phyloP scores from a whole-genome alignment of 2,888 invertebrate genomes.

The Sphecodes monilicornis region DNA sequence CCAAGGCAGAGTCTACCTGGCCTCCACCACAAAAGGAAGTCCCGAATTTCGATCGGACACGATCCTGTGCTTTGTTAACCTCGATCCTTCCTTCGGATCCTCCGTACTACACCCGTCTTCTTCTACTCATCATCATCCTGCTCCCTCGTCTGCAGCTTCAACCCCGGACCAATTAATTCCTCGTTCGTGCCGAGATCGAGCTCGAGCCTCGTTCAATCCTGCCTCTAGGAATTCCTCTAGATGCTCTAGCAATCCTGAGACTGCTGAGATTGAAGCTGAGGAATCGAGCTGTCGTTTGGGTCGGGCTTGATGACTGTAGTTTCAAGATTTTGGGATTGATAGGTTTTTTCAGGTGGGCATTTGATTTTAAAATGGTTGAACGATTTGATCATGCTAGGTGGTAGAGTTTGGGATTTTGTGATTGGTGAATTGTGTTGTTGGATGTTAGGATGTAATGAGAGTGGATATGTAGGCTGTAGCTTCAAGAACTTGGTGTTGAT shows the following conservation, averaged over 20 bases:
- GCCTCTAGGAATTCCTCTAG: conserved; percentile 12
- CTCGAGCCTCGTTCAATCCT: conserved; percentile 11
- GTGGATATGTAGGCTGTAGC: too few species aligned
- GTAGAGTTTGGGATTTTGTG: too few species aligned
- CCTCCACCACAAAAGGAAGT: conserved; percentile 61
- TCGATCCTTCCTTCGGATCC: conserved; percentile 30
- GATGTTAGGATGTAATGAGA: too few species aligned
- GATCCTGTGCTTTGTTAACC: conserved; percentile 56
- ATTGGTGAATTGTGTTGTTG: too few species aligned
- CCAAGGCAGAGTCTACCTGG: conserved; percentile 62
- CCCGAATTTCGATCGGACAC: conserved; percentile 63
- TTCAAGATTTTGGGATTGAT: neutral
- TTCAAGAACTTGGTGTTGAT: too few species aligned
- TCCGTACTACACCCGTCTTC: neutral
- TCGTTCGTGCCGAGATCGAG: conserved; percentile 4
- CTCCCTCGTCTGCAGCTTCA: neutral
- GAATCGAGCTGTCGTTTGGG: neutral
- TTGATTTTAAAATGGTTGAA: too few species aligned
- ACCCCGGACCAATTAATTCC: conserved; percentile 37
- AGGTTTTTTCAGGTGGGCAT: too few species aligned
- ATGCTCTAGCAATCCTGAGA: neutral
- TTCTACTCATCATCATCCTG: neutral
- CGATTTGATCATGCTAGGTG: too few species aligned
- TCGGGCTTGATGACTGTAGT: neutral
- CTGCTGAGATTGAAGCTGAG: neutral